A percentile compares a stretch with the other conserved stretches of the same genome.
Conservation (phyloP, 2,113 vertebrate species). For the Apodemus sylvaticus region DNA sequence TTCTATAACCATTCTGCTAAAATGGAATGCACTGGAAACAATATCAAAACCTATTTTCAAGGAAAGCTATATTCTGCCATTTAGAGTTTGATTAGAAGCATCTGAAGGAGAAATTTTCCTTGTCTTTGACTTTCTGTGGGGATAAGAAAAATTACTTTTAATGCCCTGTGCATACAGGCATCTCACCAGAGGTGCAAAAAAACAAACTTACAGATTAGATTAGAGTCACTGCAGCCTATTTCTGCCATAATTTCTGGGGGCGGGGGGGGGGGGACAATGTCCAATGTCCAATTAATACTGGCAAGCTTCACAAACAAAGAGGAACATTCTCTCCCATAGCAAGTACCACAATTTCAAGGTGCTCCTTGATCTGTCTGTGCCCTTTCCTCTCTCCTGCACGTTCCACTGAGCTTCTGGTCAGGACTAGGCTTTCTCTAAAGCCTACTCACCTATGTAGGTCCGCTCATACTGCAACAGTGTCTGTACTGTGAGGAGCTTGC, state of each 20-base stretch:
- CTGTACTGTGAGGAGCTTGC: background rate
- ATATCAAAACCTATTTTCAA: slow-evolving; percentile 28
- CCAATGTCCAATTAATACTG: slow-evolving; percentile 45
- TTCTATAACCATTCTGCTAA: background rate
- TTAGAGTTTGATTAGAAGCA: slow-evolving; percentile 29
- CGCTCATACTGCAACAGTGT: background rate
- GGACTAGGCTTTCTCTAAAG: background rate
- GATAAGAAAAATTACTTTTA: slow-evolving; percentile 55
- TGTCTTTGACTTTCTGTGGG: slow-evolving; percentile 52
- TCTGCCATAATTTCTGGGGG: slow-evolving; percentile 64
- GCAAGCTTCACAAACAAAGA: slow-evolving; percentile 55
- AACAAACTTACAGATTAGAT: slow-evolving; percentile 66
- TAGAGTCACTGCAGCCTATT: slow-evolving; percentile 60
- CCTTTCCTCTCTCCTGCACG: background rate
- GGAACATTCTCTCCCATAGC: slow-evolving; percentile 49
- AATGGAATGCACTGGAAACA: slow-evolving; percentile 21
- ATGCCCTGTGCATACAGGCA: slow-evolving; percentile 48
- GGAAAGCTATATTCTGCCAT: slow-evolving; percentile 16
- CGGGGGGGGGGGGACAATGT: slow-evolving; percentile 14
- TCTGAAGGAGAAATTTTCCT: background rate
- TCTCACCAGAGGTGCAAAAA: background rate
- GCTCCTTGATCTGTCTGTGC: background rate
- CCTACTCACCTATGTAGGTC: background rate
- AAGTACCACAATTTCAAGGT: background rate
- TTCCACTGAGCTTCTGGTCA: background rate